phyloP scores from a whole-genome alignment of 1,140 invertebrate genomes.

The Phymorhynchus buccinoides region DNA sequence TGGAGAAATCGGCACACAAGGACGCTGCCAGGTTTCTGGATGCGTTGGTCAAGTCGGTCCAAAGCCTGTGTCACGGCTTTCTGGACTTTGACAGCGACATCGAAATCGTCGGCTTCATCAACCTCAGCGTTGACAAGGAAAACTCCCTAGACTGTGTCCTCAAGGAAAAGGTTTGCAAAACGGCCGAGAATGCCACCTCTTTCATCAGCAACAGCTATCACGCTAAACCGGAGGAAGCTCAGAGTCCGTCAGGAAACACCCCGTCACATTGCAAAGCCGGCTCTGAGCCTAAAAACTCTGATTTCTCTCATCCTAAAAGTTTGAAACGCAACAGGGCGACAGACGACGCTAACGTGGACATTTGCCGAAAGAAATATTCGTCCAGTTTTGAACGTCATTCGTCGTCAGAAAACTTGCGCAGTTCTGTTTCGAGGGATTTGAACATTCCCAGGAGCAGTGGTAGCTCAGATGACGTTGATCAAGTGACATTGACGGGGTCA shows the following conservation, averaged over 20 bases:
- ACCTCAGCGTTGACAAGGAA: constrained; percentile 50
- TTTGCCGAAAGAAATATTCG: background rate
- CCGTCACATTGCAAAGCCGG: background rate
- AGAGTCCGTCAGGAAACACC: background rate
- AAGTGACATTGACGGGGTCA: constrained; percentile 21
- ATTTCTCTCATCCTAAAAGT: constrained; percentile 38
- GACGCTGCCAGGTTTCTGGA: constrained; percentile 46
- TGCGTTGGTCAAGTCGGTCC: constrained; percentile 50
- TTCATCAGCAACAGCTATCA: constrained; percentile 55
- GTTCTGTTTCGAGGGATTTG: background rate
- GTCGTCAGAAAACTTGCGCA: background rate
- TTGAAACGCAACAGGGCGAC: constrained; percentile 43
- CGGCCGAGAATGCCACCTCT: constrained; percentile 46
- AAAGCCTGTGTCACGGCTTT: constrained; percentile 53
- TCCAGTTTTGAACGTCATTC: background rate
- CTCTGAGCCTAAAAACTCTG: constrained; percentile 17
- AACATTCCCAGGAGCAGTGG: background rate
- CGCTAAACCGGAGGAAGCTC: constrained; percentile 41
- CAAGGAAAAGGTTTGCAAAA: constrained; percentile 53
- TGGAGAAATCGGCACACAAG: constrained; percentile 44
- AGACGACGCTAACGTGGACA: background rate
- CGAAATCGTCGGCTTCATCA: constrained; percentile 54
- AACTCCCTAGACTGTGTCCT: constrained; percentile 49
- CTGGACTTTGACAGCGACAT: constrained; percentile 50
- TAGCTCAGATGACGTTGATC: constrained; percentile 6